These are phyloP conservation scores for Glandiceps talaboti DNA, from an alignment of 53 echinoderm and acorn worm species.

Conservation along the genomic window DNA sequence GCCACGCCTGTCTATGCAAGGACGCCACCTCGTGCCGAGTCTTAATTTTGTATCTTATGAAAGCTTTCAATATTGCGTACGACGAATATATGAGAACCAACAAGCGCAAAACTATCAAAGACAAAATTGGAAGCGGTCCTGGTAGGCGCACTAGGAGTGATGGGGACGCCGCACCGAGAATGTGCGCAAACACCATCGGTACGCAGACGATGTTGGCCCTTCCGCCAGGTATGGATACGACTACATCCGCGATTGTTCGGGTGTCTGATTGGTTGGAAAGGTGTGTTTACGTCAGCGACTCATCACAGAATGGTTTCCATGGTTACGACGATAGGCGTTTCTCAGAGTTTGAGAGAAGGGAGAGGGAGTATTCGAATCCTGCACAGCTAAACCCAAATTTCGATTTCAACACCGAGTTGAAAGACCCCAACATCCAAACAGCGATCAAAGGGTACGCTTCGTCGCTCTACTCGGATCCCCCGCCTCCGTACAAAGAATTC, in stretches of 20 bases:
- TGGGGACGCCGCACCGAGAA: not conserved
- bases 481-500: not conserved
- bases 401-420: conserved; percentile 34
- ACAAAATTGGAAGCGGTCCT: conserved; percentile 44
- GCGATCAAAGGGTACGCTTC: conserved; percentile 19
- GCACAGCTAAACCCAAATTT: conserved; percentile 41
- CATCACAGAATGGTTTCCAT: not conserved
- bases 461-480: not conserved
- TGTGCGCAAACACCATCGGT: not conserved
- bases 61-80: conserved; percentile 75
- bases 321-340: conserved; percentile 7
- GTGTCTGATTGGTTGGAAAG: conserved; percentile 54
- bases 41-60: conserved; percentile 76
- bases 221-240: conserved; percentile 21
- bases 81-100: conserved; percentile 46
- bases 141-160: conserved; percentile 1
- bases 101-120: conserved; percentile 46
- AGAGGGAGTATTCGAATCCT: conserved; percentile 36
- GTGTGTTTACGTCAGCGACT: conserved; percentile 35
- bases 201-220: conserved; percentile 1
- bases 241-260: conserved; percentile 35
- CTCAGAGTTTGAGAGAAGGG: conserved; percentile 26
- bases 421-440: conserved; percentile 43
- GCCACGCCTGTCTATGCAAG: conserved; percentile 62
- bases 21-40: conserved; percentile 48